phyloP scores from a whole-genome alignment of 2,888 invertebrate genomes.

The Drosophila kanekoi region DNA sequence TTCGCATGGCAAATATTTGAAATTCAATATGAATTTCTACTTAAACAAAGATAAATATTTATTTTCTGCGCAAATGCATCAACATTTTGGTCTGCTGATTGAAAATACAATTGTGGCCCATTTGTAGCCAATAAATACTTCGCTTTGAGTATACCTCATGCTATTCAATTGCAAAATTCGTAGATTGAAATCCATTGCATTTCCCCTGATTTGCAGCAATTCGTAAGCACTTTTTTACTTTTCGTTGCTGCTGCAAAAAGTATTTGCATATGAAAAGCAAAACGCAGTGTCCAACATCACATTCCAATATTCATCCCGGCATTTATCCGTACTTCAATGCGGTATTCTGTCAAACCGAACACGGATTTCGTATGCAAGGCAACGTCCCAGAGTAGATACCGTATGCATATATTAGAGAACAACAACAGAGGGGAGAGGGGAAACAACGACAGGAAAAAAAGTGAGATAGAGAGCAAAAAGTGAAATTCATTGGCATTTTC shows the following conservation, averaged over 20 bases:
- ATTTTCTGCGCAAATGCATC: no score
- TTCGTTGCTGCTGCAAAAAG: constrained; percentile 40
- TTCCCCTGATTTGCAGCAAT: constrained; percentile 27
- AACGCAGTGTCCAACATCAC: constrained; percentile 22
- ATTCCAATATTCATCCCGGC: constrained; percentile 31
- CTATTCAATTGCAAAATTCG: constrained; percentile 44
- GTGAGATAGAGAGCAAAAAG: constrained; percentile 50
- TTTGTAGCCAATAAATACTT: constrained; percentile 22
- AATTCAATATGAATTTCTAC: no score
- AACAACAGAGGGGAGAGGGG: constrained; percentile 1
- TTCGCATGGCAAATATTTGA: background rate
- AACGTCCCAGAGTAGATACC: constrained; percentile 28
- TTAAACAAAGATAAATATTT: no score
- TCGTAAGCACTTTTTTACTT: constrained; percentile 18
- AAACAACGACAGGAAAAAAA: background rate
- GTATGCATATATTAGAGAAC: constrained; percentile 56
- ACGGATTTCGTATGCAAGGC: constrained; percentile 65
- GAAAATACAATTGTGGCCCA: constrained; percentile 3
- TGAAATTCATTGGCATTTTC: constrained; percentile 71
- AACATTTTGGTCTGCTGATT: background rate
- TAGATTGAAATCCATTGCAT: constrained; percentile 24
- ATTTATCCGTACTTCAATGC: constrained; percentile 43
- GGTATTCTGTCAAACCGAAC: constrained; percentile 61
- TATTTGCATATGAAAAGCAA: constrained; percentile 68
- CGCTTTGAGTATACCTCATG: constrained; percentile 5